phyloP scores from a whole-genome alignment of 1,140 invertebrate genomes.

The Drosophila kikkawai region DNA sequence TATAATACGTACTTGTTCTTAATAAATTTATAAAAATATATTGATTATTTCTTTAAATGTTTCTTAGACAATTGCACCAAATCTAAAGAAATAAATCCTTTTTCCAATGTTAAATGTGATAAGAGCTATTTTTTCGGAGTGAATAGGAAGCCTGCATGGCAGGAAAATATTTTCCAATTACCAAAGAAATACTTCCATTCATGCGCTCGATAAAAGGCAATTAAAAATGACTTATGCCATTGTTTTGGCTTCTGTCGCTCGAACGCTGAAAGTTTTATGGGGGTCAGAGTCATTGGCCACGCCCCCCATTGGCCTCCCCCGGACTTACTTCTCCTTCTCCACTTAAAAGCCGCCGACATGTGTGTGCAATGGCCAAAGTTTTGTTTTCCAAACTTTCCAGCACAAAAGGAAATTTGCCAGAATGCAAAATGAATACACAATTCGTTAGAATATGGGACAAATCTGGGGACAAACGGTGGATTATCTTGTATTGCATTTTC shows the following conservation, averaged over 20 bases:
- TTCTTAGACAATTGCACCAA: neutral
- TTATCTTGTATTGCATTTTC: neutral
- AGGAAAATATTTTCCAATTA: conserved; percentile 65
- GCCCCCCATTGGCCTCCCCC: neutral
- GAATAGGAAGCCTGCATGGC: conserved; percentile 1
- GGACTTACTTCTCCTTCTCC: neutral
- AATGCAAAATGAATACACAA: conserved; percentile 40
- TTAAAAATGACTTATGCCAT: conserved; percentile 64
- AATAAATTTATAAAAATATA: neutral
- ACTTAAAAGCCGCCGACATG: conserved; percentile 12
- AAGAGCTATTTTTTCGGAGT: neutral
- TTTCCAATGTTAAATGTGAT: neutral
- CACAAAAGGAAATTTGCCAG: conserved; percentile 14
- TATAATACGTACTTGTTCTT: neutral
- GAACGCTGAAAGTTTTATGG: conserved; percentile 34
- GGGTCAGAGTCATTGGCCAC: conserved; percentile 25
- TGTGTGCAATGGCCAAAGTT: conserved; percentile 48
- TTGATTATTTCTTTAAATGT: neutral
- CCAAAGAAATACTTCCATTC: conserved; percentile 50
- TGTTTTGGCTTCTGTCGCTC: conserved; percentile 42
- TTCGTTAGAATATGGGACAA: neutral
- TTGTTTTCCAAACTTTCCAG: conserved; percentile 18
- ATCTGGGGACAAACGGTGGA: conserved; percentile 6
- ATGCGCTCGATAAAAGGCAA: conserved; percentile 63
- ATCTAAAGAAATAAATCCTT: neutral